Evolutionary conservation across 2,113 vertebrate species (phyloP).

Genomic region (Hemichromis elongatus): DNA sequence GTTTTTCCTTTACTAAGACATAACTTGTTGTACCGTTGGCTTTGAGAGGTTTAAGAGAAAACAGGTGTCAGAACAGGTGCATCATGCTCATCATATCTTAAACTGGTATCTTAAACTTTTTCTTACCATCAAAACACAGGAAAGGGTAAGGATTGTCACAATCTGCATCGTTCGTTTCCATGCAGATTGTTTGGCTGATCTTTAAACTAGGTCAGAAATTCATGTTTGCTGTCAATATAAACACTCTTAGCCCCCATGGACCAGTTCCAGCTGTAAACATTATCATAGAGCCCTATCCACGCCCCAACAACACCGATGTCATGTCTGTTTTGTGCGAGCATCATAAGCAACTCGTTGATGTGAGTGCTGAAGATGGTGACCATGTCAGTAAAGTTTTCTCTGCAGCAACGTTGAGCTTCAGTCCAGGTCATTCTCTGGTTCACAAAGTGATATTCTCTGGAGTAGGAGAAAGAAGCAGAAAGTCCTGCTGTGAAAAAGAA

Average conservation of each 20-base stretch:
- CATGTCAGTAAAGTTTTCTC: neutral
- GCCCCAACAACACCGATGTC: neutral
- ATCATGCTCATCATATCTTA: neutral
- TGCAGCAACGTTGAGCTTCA: neutral
- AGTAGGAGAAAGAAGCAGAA: neutral
- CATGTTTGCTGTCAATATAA: neutral
- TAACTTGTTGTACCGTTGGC: neutral
- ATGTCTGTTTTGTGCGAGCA: neutral
- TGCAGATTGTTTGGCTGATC: neutral
- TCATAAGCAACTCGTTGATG: neutral
- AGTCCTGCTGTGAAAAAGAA: neutral
- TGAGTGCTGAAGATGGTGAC: neutral
- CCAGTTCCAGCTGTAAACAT: neutral
- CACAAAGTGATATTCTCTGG: neutral
- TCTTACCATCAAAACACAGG: neutral
- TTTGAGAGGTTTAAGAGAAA: neutral
- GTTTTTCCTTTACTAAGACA: neutral
- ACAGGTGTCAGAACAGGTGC: neutral
- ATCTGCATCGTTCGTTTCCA: accelerated
- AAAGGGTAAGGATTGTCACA: neutral
- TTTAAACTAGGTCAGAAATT: neutral
- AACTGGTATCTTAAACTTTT: neutral
- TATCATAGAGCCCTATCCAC: neutral
- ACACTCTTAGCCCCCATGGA: neutral
- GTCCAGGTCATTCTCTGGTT: neutral